Evolutionary conservation across 2,888 invertebrate species (phyloP).

Genomic region (Andrena bucephala): DNA sequence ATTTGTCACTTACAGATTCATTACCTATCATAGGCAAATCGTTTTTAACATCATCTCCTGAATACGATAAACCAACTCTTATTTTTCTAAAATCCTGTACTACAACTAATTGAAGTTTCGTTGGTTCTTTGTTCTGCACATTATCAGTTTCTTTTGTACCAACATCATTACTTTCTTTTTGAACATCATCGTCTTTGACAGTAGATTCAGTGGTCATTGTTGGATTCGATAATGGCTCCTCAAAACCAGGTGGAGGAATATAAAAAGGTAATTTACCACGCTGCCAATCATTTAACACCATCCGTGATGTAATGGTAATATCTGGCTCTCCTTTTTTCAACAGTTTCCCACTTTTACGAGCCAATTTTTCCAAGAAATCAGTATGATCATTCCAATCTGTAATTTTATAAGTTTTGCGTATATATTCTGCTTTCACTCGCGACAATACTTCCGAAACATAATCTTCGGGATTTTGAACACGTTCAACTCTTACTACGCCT

Average conservation of each 20-base stretch:
- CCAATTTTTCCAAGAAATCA: slow-evolving; percentile 97
- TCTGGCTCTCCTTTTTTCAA: slow-evolving; percentile 99
- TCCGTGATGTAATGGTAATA: slow-evolving; percentile 93
- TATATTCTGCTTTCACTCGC: slow-evolving; percentile 95
- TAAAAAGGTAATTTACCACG: slow-evolving; percentile 98
- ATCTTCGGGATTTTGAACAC: slow-evolving; percentile 97
- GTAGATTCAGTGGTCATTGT: slow-evolving; percentile 81
- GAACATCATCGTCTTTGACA: slow-evolving; percentile 26
- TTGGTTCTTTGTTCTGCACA: slow-evolving; percentile 34
- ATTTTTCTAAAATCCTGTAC: slow-evolving; percentile 91
- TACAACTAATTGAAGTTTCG: slow-evolving; percentile 45
- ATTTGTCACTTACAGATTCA: slow-evolving; percentile 18
- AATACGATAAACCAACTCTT: slow-evolving; percentile 90
- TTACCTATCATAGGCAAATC: slow-evolving; percentile 42
- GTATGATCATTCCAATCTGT: slow-evolving; percentile 92
- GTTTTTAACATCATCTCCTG: slow-evolving; percentile 86
- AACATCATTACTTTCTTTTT: slow-evolving; percentile 16
- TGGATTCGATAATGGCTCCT: slow-evolving; percentile 87
- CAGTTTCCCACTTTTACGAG: slow-evolving; percentile 94
- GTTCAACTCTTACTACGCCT: slow-evolving; percentile 98
- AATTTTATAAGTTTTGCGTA: slow-evolving; percentile 95
- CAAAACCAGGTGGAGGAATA: slow-evolving; percentile 94
- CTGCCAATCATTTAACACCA: slow-evolving; percentile 99
- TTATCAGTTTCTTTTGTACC: slow-evolving; percentile 29
- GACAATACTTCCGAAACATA: slow-evolving; percentile 95